Percentiles rank a stretch among this genome's conserved stretches.
Evolutionary conservation across 2,888 invertebrate species (phyloP).

Genomic region (Netelia virgata): DNA sequence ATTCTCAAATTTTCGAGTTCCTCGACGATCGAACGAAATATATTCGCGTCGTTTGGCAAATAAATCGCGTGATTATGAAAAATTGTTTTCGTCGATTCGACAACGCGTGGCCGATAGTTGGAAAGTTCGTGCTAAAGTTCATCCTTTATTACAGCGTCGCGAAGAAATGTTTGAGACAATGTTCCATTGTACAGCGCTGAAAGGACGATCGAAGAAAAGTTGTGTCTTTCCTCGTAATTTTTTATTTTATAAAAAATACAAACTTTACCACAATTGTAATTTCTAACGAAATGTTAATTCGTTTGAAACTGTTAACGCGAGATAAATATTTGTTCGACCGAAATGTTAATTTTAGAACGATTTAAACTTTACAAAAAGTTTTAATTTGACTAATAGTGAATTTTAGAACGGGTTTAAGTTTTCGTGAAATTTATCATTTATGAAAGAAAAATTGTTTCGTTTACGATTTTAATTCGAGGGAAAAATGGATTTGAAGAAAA

Average conservation of each 20-base stretch:
- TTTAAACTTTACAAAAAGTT: no score
- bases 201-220: background rate
- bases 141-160: slow-evolving; percentile 80
- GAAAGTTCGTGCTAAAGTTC: slow-evolving; percentile 76
- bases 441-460: no score
- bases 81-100: slow-evolving; percentile 69
- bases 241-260: background rate
- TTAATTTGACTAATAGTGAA: no score
- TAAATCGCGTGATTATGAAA: slow-evolving; percentile 79
- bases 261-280: no score
- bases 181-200: slow-evolving; percentile 83
- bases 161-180: slow-evolving; percentile 75
- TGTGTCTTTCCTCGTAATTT: background rate
- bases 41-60: slow-evolving; percentile 74
- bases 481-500: slow-evolving; percentile 23
- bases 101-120: slow-evolving; percentile 76
- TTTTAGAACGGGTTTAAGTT: no score
- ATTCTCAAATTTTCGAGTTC: slow-evolving; percentile 75
- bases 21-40: slow-evolving; percentile 73
- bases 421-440: no score
- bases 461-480: background rate
- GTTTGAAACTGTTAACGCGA: background rate
- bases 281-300: no score
- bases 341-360: no score
- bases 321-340: no score